These are phyloP conservation scores for Arctopsyche grandis DNA, from an alignment of 1,140 invertebrate genomes.

Conservation along the genomic window DNA sequence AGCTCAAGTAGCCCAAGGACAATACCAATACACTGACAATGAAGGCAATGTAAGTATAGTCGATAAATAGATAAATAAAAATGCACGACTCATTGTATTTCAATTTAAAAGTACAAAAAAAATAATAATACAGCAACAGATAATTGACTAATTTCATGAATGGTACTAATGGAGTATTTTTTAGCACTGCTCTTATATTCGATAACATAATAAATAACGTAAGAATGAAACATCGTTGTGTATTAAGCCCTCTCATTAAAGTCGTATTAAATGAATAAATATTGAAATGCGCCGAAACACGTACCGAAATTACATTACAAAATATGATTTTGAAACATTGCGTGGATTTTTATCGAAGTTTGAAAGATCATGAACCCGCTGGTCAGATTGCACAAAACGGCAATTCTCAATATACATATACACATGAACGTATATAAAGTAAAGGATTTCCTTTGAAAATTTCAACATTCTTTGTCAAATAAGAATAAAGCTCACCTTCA, in stretches of 20 bases:
- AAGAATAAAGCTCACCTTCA: too few relatives aligned
- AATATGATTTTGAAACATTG: slow-evolving; percentile 5
- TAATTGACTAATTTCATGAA: slow-evolving; percentile 10
- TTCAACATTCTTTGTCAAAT: too few relatives aligned
- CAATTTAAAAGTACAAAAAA: neutral
- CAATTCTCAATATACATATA: too few relatives aligned
- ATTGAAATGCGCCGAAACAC: neutral
- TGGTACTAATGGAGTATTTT: neutral
- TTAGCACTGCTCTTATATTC: neutral
- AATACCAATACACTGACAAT: slow-evolving; percentile 78
- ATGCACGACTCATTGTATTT: neutral
- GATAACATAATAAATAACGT: neutral
- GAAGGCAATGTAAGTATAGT: slow-evolving; percentile 67
- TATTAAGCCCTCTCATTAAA: slow-evolving; percentile 12
- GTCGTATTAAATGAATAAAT: slow-evolving; percentile 2
- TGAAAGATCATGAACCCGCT: neutral
- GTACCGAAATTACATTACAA: neutral
- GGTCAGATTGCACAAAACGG: neutral
- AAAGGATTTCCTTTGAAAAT: too few relatives aligned
- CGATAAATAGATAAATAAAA: neutral
- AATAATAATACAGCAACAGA: neutral
- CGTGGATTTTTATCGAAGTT: slow-evolving; percentile 12
- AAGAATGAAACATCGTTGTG: neutral
- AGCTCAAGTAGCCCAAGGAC: slow-evolving; percentile 72
- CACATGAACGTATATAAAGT: too few relatives aligned